Evolutionary conservation across 2,113 vertebrate genomes (phyloP).

Genomic region (Sphaerodactylus townsendi): DNA sequence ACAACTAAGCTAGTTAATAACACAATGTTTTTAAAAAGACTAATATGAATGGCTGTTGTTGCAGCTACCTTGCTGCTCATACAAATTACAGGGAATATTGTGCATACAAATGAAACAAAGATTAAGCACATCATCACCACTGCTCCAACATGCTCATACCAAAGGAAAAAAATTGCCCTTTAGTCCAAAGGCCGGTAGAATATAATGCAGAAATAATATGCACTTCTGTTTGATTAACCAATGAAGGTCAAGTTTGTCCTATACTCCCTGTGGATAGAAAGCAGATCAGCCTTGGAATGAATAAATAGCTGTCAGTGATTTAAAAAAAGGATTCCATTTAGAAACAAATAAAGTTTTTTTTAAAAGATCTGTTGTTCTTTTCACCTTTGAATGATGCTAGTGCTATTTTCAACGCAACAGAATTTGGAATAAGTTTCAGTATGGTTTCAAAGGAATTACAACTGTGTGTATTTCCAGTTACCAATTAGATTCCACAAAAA

Average conservation of each 20-base stretch:
- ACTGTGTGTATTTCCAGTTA: not conserved
- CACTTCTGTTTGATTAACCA: not conserved
- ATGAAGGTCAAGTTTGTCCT: conserved; percentile 1
- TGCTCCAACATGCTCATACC: not conserved
- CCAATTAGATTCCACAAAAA: not conserved
- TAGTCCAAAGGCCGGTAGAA: conserved; percentile 33
- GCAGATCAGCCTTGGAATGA: not conserved
- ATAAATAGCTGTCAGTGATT: not conserved
- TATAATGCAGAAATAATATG: conserved; percentile 25
- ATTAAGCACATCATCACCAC: conserved; percentile 3
- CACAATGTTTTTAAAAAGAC: conserved; percentile 54
- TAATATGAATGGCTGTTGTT: conserved; percentile 49
- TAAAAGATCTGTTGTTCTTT: not conserved
- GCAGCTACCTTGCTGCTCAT: conserved; percentile 24
- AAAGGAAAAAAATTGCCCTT: conserved; percentile 1
- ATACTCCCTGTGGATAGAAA: not conserved
- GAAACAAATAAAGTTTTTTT: not conserved
- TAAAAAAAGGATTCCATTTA: not conserved
- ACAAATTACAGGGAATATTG: conserved; percentile 20
- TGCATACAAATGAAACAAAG: conserved; percentile 37
- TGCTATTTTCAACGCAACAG: not conserved
- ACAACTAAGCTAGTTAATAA: conserved; percentile 62
- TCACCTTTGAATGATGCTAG: not conserved
- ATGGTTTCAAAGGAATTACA: not conserved
- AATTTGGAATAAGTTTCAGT: not conserved